Base-by-base conservation (phyloP, 2,888 invertebrate species). In the Hypercompe scribonia region DNA sequence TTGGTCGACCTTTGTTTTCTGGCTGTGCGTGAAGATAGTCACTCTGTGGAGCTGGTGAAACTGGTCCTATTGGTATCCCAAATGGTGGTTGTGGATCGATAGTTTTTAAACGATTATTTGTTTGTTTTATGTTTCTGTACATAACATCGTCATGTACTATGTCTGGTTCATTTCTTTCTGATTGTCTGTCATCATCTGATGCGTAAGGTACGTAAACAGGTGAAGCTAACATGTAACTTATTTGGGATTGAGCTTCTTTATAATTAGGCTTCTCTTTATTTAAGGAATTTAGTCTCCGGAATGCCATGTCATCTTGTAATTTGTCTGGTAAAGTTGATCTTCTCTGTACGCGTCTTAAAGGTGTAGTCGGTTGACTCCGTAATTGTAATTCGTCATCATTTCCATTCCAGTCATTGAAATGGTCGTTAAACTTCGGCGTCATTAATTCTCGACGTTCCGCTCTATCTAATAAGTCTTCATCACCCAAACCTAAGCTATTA, bases 41-140 rank as follows among this genome's bases (percentile, higher is more conserved):
- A 83, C 97, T 98, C 76, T 97, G 97, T 0, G 98, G 96, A 10
- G 98, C 97, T 2, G 97, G 97, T 0, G 97, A 96, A 34, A 98
- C 97, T 21, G 98, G 98, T 3, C 98, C 98, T 58, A 98, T 90
- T 0, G 99, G 99, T 87, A 99, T 99, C 33, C 99, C 99, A 90
- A 99, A 99, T 1, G 98, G 98, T 58, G 98, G 98, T 88, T 99
- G 99, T 28, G 97, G 98, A 71, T 98, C 98, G 5, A 97, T 88
- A 11, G 97, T 96, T 90, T 97, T 97, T 64, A 97, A 92, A 67
- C 96, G 96, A 88, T 97, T 97, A 84, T 98, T 98, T 18, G 97
- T 97, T 89, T 97, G 97, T 86, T 97, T 97, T 76, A 98, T 97
- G 87, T 97, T 98, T 82, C 98, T 96, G 89, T 97, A 98, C 50